phyloP scores from a whole-genome alignment of 2,797 vertebrate species.

The Rallus crepitans region DNA sequence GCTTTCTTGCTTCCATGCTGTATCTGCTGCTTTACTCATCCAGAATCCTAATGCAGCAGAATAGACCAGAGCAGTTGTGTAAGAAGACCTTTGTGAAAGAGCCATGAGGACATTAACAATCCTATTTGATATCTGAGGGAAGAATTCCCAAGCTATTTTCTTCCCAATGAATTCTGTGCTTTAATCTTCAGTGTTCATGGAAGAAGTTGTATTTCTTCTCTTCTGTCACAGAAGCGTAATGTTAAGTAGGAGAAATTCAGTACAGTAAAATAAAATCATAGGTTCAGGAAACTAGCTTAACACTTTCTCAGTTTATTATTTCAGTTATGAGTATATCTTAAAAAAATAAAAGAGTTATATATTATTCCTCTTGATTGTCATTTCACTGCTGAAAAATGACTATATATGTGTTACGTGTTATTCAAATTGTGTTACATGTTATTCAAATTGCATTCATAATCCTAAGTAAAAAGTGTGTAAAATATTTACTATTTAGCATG shows the following conservation, averaged over 20 bases:
- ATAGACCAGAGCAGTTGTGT: not conserved
- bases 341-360: not conserved
- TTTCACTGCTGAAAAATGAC: not conserved
- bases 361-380: not conserved
- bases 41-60: not conserved
- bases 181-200: not conserved
- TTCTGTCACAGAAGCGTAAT: not conserved
- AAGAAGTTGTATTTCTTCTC: not conserved
- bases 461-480: not conserved
- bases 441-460: constrained; percentile 32
- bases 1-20: not conserved
- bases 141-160: not conserved
- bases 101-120: not conserved
- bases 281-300: not conserved
- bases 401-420: not conserved
- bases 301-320: not conserved
- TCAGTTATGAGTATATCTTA: not conserved
- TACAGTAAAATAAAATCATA: not conserved
- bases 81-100: not conserved
- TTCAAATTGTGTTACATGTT: not conserved
- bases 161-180: not conserved
- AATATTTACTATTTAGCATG: constrained; percentile 16
- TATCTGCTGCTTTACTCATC: not conserved
- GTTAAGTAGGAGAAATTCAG: not conserved
- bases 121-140: not conserved